phyloP scores from a whole-genome alignment of 1,140 invertebrate genomes.

The Drosophila sucinea region DNA sequence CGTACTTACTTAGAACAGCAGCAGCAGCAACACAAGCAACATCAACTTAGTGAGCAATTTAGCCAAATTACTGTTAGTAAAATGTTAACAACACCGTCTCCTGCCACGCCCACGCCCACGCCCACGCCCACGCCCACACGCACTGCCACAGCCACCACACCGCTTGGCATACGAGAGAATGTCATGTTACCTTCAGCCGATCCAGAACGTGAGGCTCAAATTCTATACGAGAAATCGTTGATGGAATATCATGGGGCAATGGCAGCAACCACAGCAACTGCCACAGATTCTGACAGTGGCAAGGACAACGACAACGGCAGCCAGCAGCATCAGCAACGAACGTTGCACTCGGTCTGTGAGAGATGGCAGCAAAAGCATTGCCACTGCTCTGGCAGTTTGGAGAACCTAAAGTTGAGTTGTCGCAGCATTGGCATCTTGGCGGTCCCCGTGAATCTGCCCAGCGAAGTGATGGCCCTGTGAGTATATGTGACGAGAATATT shows the following conservation, averaged over 20 bases:
- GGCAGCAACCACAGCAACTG: constrained; percentile 15
- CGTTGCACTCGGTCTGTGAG: constrained; percentile 69
- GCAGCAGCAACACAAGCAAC: constrained; percentile 5
- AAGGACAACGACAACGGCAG: background rate
- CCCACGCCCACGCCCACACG: constrained; percentile 2
- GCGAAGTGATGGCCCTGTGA: constrained; percentile 70
- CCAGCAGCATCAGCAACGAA: constrained; percentile 40
- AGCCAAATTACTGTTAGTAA: constrained; percentile 46
- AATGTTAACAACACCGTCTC: constrained; percentile 38
- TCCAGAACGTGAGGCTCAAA: constrained; percentile 76
- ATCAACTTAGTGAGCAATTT: constrained; percentile 31
- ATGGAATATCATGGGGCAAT: constrained; percentile 73
- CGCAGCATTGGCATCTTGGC: constrained; percentile 73
- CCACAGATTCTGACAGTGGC: constrained; percentile 5
- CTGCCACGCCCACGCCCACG: constrained; percentile 10
- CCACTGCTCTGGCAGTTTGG: constrained; percentile 71
- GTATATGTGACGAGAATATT: constrained; percentile 37
- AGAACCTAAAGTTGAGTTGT: constrained; percentile 69
- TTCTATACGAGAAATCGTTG: constrained; percentile 78
- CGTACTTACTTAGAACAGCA: constrained; percentile 10
- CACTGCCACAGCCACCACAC: constrained; percentile 18
- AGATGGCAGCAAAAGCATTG: constrained; percentile 75
- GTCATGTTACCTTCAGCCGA: constrained; percentile 77
- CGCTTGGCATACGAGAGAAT: constrained; percentile 70
- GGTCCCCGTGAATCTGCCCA: constrained; percentile 73